Base-by-base conservation (phyloP, 2,797 vertebrate species). In the Gymnoscopelus microlampas region DNA sequence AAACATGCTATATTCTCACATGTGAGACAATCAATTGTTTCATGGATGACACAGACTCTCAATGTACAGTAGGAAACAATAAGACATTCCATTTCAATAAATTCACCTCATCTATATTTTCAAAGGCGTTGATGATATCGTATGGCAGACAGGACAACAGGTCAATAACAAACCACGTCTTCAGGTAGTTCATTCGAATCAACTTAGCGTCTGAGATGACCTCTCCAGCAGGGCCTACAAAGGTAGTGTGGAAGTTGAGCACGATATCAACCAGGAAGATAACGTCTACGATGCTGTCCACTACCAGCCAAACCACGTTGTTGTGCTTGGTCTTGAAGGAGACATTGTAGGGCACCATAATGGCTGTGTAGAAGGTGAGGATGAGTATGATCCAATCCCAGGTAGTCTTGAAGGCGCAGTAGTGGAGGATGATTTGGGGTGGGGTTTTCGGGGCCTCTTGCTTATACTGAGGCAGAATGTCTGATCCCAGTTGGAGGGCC, bases 351-450 rank as follows among this genome's bases (percentile, higher is more conserved):
- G 98, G 98, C 86, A 99, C 98, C 98, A 99, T 98, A 86, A 99
- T 99, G 90, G 98, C 97, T 0, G 98, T 99, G 91, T 99, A 99
- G 94, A 99, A 99, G 82, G 98, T 99, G 77, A 99, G 95, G 85
- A 99, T 98, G 89, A 99, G 93, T 91, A 99, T 99, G 88, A 99
- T 94, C 97, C 98, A 99, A 92, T 99, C 98, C 97, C 98, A 99
- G 6, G 98, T 99, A 83, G 98, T 98, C 91, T 99, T 99, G 89
- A 99, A 99, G 91, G 96, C 95, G 92, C 98, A 99, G 77, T 99
- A 99, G 81, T 99, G 98, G 86, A 99, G 93, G 88, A 99, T 99
- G 79, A 99, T 99, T 91, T 99, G 98, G 2, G 98, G 97, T 7
- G 98, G 97, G 11, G 98, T 99, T 93, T 98, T 99, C 48, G 97